Evolutionary conservation across 2,888 invertebrate species (phyloP).

Genomic region (Plebejus argus): DNA sequence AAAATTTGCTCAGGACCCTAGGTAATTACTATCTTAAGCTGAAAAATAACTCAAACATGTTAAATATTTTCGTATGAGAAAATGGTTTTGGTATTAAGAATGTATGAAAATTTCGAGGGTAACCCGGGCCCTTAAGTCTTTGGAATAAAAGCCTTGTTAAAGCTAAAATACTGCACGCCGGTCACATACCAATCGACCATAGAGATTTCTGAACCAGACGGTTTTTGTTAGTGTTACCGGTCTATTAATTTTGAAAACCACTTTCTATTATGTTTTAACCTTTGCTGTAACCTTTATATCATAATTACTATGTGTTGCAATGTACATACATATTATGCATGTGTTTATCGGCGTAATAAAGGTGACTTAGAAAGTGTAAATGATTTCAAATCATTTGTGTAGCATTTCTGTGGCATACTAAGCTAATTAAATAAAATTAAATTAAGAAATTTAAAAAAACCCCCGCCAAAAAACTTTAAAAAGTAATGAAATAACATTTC

Average conservation of each 20-base stretch:
- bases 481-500: too few species aligned
- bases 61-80: too few species aligned
- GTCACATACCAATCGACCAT: slow-evolving; percentile 39
- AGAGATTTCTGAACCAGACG: slow-evolving; percentile 50
- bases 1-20: too few species aligned
- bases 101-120: too few species aligned
- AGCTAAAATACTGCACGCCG: slow-evolving; percentile 34
- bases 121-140: neutral
- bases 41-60: too few species aligned
- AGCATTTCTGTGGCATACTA: neutral
- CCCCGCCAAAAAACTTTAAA: too few species aligned
- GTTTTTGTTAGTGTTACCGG: slow-evolving; percentile 54
- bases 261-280: slow-evolving; percentile 40
- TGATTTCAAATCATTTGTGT: neutral
- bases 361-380: neutral
- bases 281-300: slow-evolving; percentile 22
- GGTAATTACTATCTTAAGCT: too few species aligned
- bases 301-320: slow-evolving; percentile 26
- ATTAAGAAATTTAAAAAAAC: too few species aligned
- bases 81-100: too few species aligned
- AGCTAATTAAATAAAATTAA: neutral
- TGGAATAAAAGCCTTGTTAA: neutral
- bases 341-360: slow-evolving; percentile 1
- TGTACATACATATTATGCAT: neutral
- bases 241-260: slow-evolving; percentile 46